Conservation (phyloP, 2,888 invertebrate genomes). For the Temnothorax ravouxi region DNA sequence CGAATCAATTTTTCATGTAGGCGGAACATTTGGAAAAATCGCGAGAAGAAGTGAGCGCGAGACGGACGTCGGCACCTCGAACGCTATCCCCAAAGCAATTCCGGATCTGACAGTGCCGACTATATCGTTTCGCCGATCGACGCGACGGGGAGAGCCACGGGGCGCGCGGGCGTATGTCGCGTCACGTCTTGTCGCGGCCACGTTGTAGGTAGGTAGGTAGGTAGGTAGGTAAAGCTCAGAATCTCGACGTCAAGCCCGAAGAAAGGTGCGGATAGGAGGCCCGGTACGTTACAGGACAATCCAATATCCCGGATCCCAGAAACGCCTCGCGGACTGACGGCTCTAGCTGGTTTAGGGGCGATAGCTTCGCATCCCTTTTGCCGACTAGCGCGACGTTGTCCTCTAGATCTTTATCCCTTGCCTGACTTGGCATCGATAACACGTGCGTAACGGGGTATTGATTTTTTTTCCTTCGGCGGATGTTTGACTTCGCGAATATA, state of each 20-base stretch:
- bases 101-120: slow-evolving; percentile 70
- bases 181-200: slow-evolving; percentile 62
- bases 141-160: slow-evolving; percentile 49
- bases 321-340: slow-evolving; percentile 68
- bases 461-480: background rate
- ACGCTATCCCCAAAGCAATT: slow-evolving; percentile 74
- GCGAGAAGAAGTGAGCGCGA: slow-evolving; percentile 32
- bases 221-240: slow-evolving; percentile 63
- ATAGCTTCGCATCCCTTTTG: slow-evolving; percentile 16
- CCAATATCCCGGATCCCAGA: slow-evolving; percentile 73
- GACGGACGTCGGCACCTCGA: slow-evolving; percentile 66
- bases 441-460: slow-evolving; percentile 45
- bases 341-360: slow-evolving; percentile 51
- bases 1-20: slow-evolving; percentile 59
- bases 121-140: slow-evolving; percentile 61
- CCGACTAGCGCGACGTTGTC: slow-evolving; percentile 56
- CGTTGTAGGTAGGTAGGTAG: slow-evolving; percentile 57
- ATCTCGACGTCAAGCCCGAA: slow-evolving; percentile 59
- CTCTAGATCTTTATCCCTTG: slow-evolving; percentile 62
- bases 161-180: slow-evolving; percentile 61
- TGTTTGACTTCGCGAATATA: background rate
- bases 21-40: slow-evolving; percentile 42
- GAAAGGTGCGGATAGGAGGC: slow-evolving; percentile 56
- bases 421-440: slow-evolving; percentile 61
- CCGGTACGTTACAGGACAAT: slow-evolving; percentile 76